Evolutionary conservation across 2,797 vertebrate species (phyloP), one percentile per base, ranked within the genome.

Genomic region (Sebastes melanostomus): DNA sequence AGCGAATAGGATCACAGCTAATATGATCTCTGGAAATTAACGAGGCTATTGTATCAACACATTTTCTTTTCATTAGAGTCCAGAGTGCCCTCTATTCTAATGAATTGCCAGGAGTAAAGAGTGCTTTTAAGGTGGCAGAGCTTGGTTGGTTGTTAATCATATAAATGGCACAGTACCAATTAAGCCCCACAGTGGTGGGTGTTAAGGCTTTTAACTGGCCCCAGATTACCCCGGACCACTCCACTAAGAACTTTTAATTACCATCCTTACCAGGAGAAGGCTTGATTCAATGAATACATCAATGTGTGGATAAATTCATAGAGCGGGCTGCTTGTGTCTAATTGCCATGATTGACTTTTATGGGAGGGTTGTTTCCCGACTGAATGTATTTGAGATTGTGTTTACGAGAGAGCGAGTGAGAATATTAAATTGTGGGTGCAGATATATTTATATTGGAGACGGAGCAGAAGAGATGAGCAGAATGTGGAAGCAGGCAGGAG

Each of bases 11-110:
- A 93, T 92, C 78, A 78, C 54, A 80, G 88, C 80, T 88, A 90
- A 92, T 84, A 89, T 88, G 83, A 93, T 92, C 79, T 83, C 69
- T 88, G 80, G 80, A 90, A 91, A 94, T 93, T 85, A 94, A 93
- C 77, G 52, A 86, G 69, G 72, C 90, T 83, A 89, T 91, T 91
- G 80, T 92, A 90, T 86, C 87, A 93, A 92, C 91, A 93, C 91
- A 86, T 94, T 94, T 92, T 91, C 86, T 91, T 92, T 94, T 95
- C 88, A 94, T 95, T 91, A 84, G 85, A 90, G 85, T 87, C 78
- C 74, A 84, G 78, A 87, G 86, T 77, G 75, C 82, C 75, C 83
- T 90, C 65, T 75, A 66, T 81, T 89, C 75, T 90, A 92, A 93
- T 93, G 87, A 93, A 94, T 90, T 80, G 89, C 88, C 82, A 86